These are phyloP conservation scores for Drosophila colorata DNA, from an alignment of 2,888 invertebrate species.

Conservation along the genomic window DNA sequence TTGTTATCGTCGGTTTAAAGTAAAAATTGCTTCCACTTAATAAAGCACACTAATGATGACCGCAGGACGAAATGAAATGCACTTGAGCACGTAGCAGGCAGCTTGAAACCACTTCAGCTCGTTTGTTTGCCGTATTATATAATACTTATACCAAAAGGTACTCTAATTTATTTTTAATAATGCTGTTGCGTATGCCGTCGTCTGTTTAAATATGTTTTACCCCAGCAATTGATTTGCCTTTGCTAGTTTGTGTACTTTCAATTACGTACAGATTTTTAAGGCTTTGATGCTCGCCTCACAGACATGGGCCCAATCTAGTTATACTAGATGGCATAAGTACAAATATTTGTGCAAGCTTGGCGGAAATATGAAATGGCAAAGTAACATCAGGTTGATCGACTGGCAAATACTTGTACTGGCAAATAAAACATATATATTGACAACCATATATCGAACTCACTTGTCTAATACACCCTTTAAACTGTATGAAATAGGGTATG, in stretches of 20 bases:
- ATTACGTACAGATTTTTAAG: constrained; percentile 50
- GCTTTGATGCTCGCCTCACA: constrained; percentile 36
- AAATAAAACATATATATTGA: constrained; percentile 4
- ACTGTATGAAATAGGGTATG: neutral
- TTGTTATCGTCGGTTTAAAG: constrained; percentile 31
- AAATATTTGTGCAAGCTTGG: constrained; percentile 52
- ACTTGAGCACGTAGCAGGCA: constrained; percentile 80
- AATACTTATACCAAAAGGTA: constrained; percentile 46
- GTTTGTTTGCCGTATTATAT: constrained; percentile 55
- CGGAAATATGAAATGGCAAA: constrained; percentile 29
- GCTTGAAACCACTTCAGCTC: constrained; percentile 62
- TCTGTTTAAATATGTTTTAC: constrained; percentile 44
- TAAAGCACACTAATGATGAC: constrained; percentile 82
- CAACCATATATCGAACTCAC: constrained; percentile 10
- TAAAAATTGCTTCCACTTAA: constrained; percentile 74
- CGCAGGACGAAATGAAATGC: constrained; percentile 70
- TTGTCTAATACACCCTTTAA: constrained; percentile 13
- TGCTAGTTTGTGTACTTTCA: constrained; percentile 70
- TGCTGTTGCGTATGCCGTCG: constrained; percentile 39
- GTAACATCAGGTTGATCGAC: neutral
- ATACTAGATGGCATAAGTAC: constrained; percentile 21
- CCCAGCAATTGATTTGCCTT: constrained; percentile 51
- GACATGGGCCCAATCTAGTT: constrained; percentile 31
- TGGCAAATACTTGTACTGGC: neutral
- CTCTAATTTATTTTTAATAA: constrained; percentile 81